Evolutionary conservation across 2,888 invertebrate species (phyloP).

Genomic region (Dexiosoma caninum): DNA sequence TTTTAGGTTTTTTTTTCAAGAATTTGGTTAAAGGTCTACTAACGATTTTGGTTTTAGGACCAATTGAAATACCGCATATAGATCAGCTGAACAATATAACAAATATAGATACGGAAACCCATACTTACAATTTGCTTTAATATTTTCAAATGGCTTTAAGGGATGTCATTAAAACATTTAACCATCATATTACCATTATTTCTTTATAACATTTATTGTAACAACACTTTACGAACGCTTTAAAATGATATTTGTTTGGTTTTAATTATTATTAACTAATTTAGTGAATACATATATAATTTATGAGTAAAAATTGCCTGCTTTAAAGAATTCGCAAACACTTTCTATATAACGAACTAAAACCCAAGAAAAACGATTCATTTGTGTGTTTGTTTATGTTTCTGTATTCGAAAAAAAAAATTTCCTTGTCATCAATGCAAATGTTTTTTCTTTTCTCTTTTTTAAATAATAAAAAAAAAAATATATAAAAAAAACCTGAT

Average conservation of each 20-base stretch:
- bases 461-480: constrained; percentile 24
- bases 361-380: neutral
- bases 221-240: neutral
- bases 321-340: neutral
- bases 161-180: neutral
- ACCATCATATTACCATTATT: no score
- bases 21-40: no score
- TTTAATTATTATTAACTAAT: no score
- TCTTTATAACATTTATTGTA: no score
- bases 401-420: constrained; percentile 17
- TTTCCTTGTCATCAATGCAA: constrained; percentile 59
- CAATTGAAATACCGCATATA: no score
- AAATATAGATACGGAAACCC: no score
- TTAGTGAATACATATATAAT: neutral
- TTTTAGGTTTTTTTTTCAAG: no score
- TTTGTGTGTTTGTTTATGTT: neutral
- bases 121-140: neutral
- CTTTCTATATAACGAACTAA: neutral
- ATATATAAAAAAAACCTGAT: constrained; percentile 23
- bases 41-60: no score
- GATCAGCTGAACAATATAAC: no score
- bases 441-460: constrained; percentile 42
- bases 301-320: neutral
- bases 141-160: neutral
- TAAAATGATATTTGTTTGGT: neutral